Conservation (phyloP, 1,140 invertebrate species). For the Cyphomyrmex costatus region DNA sequence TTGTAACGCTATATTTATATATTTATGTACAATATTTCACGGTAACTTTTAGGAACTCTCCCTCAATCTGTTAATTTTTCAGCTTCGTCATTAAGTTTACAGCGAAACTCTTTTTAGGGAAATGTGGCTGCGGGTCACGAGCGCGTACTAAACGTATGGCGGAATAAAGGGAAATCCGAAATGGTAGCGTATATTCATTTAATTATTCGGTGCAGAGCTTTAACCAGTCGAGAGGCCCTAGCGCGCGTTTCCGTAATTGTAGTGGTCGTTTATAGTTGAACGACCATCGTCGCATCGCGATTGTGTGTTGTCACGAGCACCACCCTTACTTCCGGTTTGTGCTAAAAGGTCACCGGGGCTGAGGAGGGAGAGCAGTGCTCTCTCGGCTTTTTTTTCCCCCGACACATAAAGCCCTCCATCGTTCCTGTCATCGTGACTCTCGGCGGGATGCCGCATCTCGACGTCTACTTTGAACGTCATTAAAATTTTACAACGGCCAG, state of each 20-base stretch:
- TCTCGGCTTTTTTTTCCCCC: slow-evolving; percentile 24
- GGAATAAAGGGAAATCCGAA: slow-evolving; percentile 71
- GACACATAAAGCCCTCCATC: slow-evolving; percentile 33
- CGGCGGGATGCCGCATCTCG: slow-evolving; percentile 10
- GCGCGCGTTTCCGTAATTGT: slow-evolving; percentile 79
- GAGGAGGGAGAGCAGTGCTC: slow-evolving; percentile 31
- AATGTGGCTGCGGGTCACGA: neutral
- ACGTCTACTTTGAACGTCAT: slow-evolving; percentile 20
- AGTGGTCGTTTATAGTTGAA: slow-evolving; percentile 85
- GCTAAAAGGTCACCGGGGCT: slow-evolving; percentile 72
- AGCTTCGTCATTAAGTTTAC: slow-evolving; percentile 29
- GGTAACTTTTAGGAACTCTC: neutral
- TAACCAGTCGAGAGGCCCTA: slow-evolving; percentile 69
- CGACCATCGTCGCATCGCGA: slow-evolving; percentile 78
- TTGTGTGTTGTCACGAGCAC: slow-evolving; percentile 79
- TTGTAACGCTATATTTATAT: neutral
- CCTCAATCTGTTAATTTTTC: slow-evolving; percentile 39
- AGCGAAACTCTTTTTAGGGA: slow-evolving; percentile 21
- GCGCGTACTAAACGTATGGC: neutral
- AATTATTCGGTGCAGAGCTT: slow-evolving; percentile 76
- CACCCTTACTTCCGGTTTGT: slow-evolving; percentile 77
- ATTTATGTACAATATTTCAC: neutral
- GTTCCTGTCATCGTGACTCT: neutral
- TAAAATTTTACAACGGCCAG: slow-evolving; percentile 44
- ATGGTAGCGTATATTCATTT: slow-evolving; percentile 75